Evolutionary conservation across 2,888 invertebrate genomes (phyloP).

Genomic region (Tanypteryx hageni): DNA sequence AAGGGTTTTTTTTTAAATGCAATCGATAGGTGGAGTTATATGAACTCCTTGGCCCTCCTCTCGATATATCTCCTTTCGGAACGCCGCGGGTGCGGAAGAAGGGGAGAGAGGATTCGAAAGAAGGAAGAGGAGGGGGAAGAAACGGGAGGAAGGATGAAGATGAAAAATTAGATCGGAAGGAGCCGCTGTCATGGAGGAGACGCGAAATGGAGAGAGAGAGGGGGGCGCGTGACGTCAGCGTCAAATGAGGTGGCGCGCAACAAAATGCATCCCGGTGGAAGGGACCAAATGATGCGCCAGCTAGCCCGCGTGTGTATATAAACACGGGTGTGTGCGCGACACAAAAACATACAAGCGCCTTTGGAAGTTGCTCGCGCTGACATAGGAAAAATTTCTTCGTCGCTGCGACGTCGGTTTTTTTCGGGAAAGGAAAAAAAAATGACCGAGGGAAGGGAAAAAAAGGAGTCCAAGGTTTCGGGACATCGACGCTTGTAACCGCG

Average conservation of each 20-base stretch:
- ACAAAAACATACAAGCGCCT: neutral
- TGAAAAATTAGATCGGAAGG: constrained; percentile 56
- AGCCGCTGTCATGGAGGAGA: neutral
- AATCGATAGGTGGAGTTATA: too few species aligned
- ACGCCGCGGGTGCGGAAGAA: neutral
- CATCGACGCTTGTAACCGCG: neutral
- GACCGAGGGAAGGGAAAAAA: neutral
- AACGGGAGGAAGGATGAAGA: neutral
- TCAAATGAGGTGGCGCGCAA: too few species aligned
- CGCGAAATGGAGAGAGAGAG: neutral
- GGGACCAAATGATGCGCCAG: neutral
- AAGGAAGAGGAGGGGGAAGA: neutral
- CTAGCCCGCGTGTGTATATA: neutral
- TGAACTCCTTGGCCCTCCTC: too few species aligned
- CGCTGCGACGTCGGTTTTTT: neutral
- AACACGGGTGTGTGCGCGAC: neutral
- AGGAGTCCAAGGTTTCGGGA: neutral
- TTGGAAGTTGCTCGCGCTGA: neutral
- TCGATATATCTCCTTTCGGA: neutral
- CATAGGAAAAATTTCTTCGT: neutral
- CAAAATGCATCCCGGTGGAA: neutral
- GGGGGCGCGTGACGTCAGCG: neutral
- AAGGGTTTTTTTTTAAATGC: too few species aligned
- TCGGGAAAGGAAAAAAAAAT: neutral
- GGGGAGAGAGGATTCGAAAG: neutral